Percentiles rank a stretch among this genome's conserved stretches.
Evolutionary conservation across 2,797 vertebrate genomes (phyloP).

Genomic region (Pteropus rufus): DNA sequence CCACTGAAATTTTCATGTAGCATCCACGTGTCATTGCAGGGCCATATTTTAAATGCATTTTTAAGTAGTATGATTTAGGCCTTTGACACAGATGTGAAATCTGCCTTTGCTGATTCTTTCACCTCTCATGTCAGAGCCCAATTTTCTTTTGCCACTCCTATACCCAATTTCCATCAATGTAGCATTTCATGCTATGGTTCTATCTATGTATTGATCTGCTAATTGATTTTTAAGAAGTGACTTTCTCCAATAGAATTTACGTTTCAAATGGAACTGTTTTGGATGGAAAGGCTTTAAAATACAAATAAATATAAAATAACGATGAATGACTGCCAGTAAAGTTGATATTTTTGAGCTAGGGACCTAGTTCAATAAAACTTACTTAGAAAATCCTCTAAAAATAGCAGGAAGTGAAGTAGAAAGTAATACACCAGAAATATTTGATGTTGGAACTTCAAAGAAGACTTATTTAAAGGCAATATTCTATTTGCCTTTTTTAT

Average conservation of each 20-base stretch:
- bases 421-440: not conserved
- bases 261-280: constrained; percentile 10
- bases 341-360: not conserved
- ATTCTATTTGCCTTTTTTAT: not conserved
- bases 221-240: constrained; percentile 25
- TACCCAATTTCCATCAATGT: not conserved
- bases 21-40: not conserved
- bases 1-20: not conserved
- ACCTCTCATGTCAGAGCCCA: not conserved
- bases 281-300: not conserved
- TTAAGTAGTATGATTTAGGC: not conserved
- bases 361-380: not conserved
- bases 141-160: not conserved
- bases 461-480: not conserved
- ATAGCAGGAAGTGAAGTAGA: not conserved
- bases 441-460: not conserved
- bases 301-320: not conserved
- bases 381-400: not conserved
- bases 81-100: not conserved
- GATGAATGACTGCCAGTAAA: not conserved
- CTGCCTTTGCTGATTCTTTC: not conserved
- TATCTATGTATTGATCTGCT: not conserved
- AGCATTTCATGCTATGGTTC: not conserved
- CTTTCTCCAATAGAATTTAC: not conserved
- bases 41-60: not conserved